Conservation (phyloP, 2,888 invertebrate species). For the Luperina testacea region DNA sequence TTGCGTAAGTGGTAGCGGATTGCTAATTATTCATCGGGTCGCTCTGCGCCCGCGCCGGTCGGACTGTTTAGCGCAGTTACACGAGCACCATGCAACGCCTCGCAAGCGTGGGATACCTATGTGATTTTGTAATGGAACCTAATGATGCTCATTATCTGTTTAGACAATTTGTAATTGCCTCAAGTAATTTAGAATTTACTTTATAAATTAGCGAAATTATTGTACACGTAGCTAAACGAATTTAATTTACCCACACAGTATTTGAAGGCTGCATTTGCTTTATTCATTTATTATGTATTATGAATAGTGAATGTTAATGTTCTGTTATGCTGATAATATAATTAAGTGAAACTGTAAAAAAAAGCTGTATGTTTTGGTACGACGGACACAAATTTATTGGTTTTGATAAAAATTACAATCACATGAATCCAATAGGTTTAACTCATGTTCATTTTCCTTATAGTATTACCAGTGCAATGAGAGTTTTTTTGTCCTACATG, state of each 20-base stretch:
- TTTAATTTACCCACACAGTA: conserved; percentile 17
- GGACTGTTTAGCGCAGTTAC: conserved; percentile 21
- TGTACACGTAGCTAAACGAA: conserved; percentile 3
- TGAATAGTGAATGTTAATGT: neutral
- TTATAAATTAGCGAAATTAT: conserved; percentile 34
- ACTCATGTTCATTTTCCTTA: too few species aligned
- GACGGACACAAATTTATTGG: neutral
- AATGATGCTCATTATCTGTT: conserved; percentile 47
- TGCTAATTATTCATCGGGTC: conserved; percentile 30
- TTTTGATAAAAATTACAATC: neutral
- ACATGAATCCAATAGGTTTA: neutral
- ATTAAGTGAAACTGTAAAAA: neutral
- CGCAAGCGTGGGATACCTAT: conserved; percentile 48
- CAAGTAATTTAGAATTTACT: conserved; percentile 29
- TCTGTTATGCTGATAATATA: neutral
- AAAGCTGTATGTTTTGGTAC: neutral
- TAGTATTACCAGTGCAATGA: too few species aligned
- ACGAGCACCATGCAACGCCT: conserved; percentile 30
- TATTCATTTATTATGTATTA: conserved; percentile 7
- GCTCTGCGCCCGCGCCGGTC: conserved; percentile 2
- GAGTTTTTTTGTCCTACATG: neutral
- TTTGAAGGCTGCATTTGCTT: neutral
- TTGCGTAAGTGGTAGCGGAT: conserved; percentile 35
- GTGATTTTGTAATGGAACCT: conserved; percentile 49
- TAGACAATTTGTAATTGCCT: conserved; percentile 31